A percentile compares a stretch with the other conserved stretches of the same genome.
These are phyloP conservation scores for Samia ricini DNA, from an alignment of 1,140 invertebrate genomes.

Conservation along the genomic window DNA sequence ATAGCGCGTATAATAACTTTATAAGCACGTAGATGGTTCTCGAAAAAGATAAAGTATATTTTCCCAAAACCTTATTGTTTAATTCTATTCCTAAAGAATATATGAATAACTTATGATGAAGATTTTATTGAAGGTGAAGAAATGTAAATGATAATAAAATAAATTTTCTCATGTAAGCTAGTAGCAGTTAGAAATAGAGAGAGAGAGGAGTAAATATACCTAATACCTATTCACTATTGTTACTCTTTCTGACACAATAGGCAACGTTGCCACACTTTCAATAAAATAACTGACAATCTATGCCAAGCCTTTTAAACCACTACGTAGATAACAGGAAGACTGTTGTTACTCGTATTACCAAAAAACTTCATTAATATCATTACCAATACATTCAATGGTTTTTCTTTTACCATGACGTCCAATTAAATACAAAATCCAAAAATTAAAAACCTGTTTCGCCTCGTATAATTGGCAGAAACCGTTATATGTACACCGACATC, in stretches of 20 bases:
- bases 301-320: too few relatives aligned
- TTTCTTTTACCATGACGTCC: background rate
- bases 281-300: too few relatives aligned
- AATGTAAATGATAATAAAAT: background rate
- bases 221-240: too few relatives aligned
- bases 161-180: background rate
- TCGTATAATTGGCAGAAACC: conserved; percentile 27
- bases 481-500: conserved; percentile 16
- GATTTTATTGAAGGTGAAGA: too few relatives aligned
- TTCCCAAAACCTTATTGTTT: too few relatives aligned
- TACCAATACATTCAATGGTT: background rate
- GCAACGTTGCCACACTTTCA: too few relatives aligned
- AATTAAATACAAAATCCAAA: conserved; percentile 16
- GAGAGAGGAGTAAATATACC: background rate
- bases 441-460: conserved; percentile 26
- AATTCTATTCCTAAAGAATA: too few relatives aligned
- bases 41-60: too few relatives aligned
- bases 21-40: too few relatives aligned
- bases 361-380: background rate
- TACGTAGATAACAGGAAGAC: background rate
- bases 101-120: too few relatives aligned
- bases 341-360: background rate
- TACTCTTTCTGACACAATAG: too few relatives aligned
- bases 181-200: background rate
- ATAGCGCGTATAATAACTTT: too few relatives aligned